Base-by-base conservation (phyloP, 2,888 invertebrate genomes). In the Lasioglossum pauxillum region DNA sequence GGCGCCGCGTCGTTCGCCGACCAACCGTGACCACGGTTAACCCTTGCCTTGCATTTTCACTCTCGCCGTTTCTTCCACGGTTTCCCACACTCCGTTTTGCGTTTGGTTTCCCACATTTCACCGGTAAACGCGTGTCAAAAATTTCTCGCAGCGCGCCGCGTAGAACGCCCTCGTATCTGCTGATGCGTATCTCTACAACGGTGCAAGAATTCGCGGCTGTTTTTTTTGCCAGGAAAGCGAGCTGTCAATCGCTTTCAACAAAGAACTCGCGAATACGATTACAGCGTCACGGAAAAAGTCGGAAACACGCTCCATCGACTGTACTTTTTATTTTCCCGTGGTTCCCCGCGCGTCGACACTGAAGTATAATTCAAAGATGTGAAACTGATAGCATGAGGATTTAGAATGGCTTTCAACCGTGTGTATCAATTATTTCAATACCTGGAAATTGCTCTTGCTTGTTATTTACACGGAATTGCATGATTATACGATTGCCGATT, bases 21-120 rank as follows among this genome's bases (percentile, higher is more conserved):
- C 87, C 75, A 78, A 78, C 79, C 87, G 35, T 82, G 83, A 82
- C 87, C 77, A 78, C 41, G 79, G 78, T 87, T 86, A 86, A 87
- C 86, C 86, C 87, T 87, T 80, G 87, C 79, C 86, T 86, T 82
- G 44, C 60, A 75, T 80, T 87, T 86, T 78, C 86, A 72, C 86
- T 80, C 44, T 74, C 16, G 5, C 82, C 27, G 76, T 72, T 60
- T 75, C 77, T 38, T 27, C 38, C 79, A 12, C 38, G 27, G 76
- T 75, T 85, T 85, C 86, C 86, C 86, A 86, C 85, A 85, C 86
- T 80, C 67, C 49, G 31, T 76, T 85, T 85, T 71, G 44, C 64
- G 75, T 85, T 80, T 80, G 69, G 86, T 86, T 86, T 86, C 86
- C 79, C 86, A 82, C 86, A 81, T 81, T 87, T 82, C 87, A 67